phyloP scores from a whole-genome alignment of 2,888 invertebrate species.

The Lathronympha strigana region DNA sequence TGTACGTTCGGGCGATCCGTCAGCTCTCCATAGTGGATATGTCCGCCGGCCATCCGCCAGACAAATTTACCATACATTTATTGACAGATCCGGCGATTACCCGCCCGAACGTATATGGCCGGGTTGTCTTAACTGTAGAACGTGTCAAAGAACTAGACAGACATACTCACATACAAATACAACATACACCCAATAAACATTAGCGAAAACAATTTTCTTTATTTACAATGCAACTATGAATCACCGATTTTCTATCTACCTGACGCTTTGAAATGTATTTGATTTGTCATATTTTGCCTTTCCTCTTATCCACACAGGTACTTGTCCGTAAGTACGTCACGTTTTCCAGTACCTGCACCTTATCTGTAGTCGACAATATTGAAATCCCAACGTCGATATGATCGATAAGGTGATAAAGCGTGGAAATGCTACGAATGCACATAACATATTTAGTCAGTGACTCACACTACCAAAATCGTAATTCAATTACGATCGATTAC shows the following conservation, averaged over 20 bases:
- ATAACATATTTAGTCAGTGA: constrained; percentile 23
- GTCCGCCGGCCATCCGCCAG: too few species aligned
- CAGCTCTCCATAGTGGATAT: too few species aligned
- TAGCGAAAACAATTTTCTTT: not conserved
- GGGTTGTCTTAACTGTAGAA: not conserved
- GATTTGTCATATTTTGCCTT: not conserved
- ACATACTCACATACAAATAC: constrained; percentile 4
- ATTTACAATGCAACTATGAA: not conserved
- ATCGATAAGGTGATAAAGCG: constrained; percentile 25
- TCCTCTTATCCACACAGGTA: not conserved
- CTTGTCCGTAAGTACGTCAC: not conserved
- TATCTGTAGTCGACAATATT: constrained; percentile 31
- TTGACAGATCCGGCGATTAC: too few species aligned
- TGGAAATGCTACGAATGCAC: not conserved
- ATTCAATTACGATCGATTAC: constrained; percentile 19
- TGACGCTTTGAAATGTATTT: not conserved
- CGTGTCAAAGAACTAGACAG: not conserved
- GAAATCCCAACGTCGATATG: constrained; percentile 18
- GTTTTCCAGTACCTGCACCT: constrained; percentile 2
- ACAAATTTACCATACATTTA: too few species aligned
- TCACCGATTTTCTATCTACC: not conserved
- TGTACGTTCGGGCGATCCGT: too few species aligned
- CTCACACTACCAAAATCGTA: constrained; percentile 18
- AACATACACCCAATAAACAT: constrained; percentile 5
- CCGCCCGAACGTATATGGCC: too few species aligned